Base-by-base conservation (phyloP, 2,888 invertebrate species). In the Epirrhoe alternata region DNA sequence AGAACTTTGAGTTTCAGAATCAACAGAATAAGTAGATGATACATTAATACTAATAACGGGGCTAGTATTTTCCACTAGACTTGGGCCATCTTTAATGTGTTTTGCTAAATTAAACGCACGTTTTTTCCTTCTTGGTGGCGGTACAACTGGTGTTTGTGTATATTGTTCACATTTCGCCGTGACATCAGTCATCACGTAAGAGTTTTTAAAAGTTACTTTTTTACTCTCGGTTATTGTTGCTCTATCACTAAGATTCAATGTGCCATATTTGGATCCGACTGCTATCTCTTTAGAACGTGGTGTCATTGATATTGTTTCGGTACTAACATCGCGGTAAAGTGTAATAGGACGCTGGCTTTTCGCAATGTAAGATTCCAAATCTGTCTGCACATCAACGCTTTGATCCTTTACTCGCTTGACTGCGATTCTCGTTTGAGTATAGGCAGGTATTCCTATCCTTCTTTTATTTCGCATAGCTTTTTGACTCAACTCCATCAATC, bases 31-130 rank as follows among this genome's bases (percentile, higher is more conserved):
- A 56, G 92, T 87, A 71, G 94, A 94, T 0, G 94, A 94, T 72
- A 95, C 94, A 75, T 94, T 95, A 62, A 95, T 95, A 71, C 94
- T 95, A 51, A 95, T 94, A 3, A 94, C 85, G 49, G 94, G 91
- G 12, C 93, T 83, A 54, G 86, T 80, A 70, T 69, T 79, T 49
- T 93, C 91, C 68, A 86, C 79, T 42, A 54, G 31, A 58, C 69
- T 71, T 64, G 74, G 38, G 7, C 35, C 58, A 38, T 65, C 77
- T 38, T 83, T 76, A 6, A 73, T 68, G 65, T 81, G 76, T 64
- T 74, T 73, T 50, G 38, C 35, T 54, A 70, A 58, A 58, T 69
- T 69, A 24, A 53, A 24, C 6, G 35, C 24, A 7, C 82, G 80
- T 76, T 84, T 88, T 75, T 81, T 90, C 75, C 87, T 84, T 77